These are phyloP conservation scores for Zosterops pallidus DNA, from an alignment of 2,113 vertebrate species.

Conservation along the genomic window DNA sequence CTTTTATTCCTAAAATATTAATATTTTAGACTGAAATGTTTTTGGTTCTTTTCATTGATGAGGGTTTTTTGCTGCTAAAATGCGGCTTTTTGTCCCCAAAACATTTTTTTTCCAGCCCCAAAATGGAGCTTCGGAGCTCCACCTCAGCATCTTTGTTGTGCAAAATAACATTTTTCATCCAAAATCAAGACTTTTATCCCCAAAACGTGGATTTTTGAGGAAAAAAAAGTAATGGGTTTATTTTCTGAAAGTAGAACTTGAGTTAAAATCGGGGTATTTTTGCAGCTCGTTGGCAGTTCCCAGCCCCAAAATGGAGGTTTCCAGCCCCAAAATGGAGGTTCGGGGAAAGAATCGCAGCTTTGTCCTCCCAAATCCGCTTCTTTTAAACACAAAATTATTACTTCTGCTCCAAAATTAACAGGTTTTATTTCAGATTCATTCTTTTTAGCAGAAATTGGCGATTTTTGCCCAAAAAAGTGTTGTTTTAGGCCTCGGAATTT, in stretches of 20 bases:
- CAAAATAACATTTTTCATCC: accelerated
- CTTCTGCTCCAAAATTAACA: accelerated
- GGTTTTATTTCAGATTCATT: accelerated
- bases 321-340: conserved; percentile 12
- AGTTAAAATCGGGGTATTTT: accelerated
- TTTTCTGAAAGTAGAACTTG: accelerated
- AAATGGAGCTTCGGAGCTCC: background rate
- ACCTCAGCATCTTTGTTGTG: background rate
- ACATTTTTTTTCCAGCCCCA: background rate
- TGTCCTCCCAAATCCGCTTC: background rate
- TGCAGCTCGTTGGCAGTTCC: accelerated
- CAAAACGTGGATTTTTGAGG: accelerated
- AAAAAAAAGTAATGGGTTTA: accelerated
- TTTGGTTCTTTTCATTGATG: accelerated
- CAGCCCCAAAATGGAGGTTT: conserved; percentile 3
- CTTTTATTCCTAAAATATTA: accelerated
- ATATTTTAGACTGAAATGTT: accelerated
- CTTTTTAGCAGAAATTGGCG: accelerated
- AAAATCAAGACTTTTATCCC: accelerated
- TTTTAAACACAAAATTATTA: accelerated
- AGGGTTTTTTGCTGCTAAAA: accelerated
- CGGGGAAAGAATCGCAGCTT: background rate
- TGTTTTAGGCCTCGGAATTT: accelerated
- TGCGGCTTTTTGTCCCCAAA: accelerated
- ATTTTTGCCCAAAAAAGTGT: accelerated